phyloP scores from a whole-genome alignment of 2,888 invertebrate genomes.

The Germaria angustata region DNA sequence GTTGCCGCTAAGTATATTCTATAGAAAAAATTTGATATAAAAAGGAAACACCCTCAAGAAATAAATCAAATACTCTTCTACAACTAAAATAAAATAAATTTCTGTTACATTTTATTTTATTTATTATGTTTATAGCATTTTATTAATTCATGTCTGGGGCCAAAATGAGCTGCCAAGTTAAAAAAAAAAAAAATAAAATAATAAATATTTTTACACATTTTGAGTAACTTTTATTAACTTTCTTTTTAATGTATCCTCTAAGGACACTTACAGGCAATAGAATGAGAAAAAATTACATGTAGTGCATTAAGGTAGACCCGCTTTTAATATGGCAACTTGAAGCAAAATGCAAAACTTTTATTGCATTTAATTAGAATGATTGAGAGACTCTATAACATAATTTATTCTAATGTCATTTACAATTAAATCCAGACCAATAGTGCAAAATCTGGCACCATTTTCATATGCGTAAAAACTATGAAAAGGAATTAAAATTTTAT shows the following conservation, averaged over 20 bases:
- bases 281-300: not conserved
- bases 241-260: conserved; percentile 34
- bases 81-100: not conserved
- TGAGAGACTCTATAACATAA: too few relatives aligned
- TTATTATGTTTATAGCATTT: conserved; percentile 49
- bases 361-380: too few relatives aligned
- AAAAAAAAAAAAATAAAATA: not conserved
- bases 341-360: too few relatives aligned
- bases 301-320: not conserved
- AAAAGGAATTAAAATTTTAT: too few relatives aligned
- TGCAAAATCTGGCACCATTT: too few relatives aligned
- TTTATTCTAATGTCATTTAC: too few relatives aligned
- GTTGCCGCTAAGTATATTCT: not conserved
- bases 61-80: too few relatives aligned
- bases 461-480: too few relatives aligned
- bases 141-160: conserved; percentile 46
- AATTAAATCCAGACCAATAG: too few relatives aligned
- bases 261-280: conserved; percentile 31
- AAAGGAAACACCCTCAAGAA: not conserved
- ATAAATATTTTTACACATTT: not conserved
- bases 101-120: conserved; percentile 3
- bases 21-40: not conserved
- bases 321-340: too few relatives aligned
- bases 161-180: conserved; percentile 39
- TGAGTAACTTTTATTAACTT: conserved; percentile 24